Conservation (phyloP, 2,797 vertebrate species). For the Muraenolepis orangiensis region DNA sequence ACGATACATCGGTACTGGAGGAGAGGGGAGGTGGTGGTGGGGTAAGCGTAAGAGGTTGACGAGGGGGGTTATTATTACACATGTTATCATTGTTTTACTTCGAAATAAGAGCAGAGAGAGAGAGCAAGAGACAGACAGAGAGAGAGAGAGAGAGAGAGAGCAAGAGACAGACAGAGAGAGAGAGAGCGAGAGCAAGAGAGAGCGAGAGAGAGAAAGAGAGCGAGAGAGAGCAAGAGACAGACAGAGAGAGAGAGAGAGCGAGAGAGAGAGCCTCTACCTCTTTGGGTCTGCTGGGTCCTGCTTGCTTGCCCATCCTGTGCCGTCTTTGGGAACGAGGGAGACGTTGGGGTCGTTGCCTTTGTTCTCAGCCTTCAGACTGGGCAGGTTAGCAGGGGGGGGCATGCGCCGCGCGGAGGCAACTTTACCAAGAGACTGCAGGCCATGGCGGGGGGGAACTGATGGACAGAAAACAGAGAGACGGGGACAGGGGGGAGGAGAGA, state of each 20-base stretch:
- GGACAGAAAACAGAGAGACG: slow-evolving; percentile 2
- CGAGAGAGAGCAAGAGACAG: not conserved
- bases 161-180: too few relatives aligned
- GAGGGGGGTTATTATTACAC: too few relatives aligned
- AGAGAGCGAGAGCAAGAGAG: too few relatives aligned
- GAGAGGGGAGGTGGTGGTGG: not conserved
- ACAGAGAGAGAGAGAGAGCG: not conserved
- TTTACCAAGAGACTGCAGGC: slow-evolving; percentile 98
- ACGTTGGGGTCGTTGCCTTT: slow-evolving; percentile 99
- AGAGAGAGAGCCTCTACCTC: slow-evolving; percentile 68
- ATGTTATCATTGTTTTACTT: too few relatives aligned
- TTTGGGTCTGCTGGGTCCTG: slow-evolving; percentile 94
- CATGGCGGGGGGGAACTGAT: slow-evolving; percentile 93
- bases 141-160: too few relatives aligned
- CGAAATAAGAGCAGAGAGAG: too few relatives aligned
- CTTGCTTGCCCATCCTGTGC: slow-evolving; percentile 99
- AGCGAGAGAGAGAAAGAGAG: not conserved
- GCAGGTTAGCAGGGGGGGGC: slow-evolving; percentile 95
- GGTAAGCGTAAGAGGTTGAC: not conserved
- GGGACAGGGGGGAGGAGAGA: not conserved
- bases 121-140: too few relatives aligned
- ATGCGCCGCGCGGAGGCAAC: slow-evolving; percentile 96
- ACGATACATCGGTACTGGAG: slow-evolving; percentile 90
- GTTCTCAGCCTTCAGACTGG: slow-evolving; percentile 98
- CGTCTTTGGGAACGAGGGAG: slow-evolving; percentile 95